Evolutionary conservation across 2,888 invertebrate genomes (phyloP).

Genomic region (Gerris lacustris): DNA sequence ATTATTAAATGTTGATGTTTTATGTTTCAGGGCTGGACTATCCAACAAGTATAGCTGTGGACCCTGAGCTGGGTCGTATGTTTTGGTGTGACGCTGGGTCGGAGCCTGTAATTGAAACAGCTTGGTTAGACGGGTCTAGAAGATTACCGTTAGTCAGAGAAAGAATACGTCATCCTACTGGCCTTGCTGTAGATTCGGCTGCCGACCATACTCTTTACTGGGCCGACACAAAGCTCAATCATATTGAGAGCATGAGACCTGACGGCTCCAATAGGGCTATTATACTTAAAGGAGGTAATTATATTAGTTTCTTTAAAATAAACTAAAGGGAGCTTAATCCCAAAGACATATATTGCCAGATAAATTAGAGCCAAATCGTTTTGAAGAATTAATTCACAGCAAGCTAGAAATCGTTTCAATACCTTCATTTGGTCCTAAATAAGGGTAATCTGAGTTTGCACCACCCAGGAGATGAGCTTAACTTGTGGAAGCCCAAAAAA

Average conservation of each 20-base stretch:
- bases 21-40: constrained; percentile 54
- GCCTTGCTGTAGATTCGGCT: constrained; percentile 77
- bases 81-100: constrained; percentile 91
- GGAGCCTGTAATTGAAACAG: constrained; percentile 81
- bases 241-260: constrained; percentile 70
- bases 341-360: too few species aligned
- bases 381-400: too few species aligned
- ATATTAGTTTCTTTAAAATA: not conserved
- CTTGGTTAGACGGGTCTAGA: constrained; percentile 95
- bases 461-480: too few species aligned
- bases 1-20: too few species aligned
- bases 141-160: constrained; percentile 69
- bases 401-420: too few species aligned
- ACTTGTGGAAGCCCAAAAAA: too few species aligned
- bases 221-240: constrained; percentile 87
- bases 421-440: too few species aligned
- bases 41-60: constrained; percentile 78
- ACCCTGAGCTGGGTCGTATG: constrained; percentile 73
- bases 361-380: too few species aligned
- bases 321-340: not conserved
- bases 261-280: constrained; percentile 67
- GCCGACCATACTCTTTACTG: constrained; percentile 87
- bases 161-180: constrained; percentile 72
- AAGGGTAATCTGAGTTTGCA: too few species aligned
- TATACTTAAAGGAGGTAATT: constrained; percentile 50